A percentile compares a stretch with the other conserved stretches of the same genome.
These are phyloP conservation scores for Phyllostomus hastatus DNA, from an alignment of 2,113 vertebrate species.

Conservation along the genomic window DNA sequence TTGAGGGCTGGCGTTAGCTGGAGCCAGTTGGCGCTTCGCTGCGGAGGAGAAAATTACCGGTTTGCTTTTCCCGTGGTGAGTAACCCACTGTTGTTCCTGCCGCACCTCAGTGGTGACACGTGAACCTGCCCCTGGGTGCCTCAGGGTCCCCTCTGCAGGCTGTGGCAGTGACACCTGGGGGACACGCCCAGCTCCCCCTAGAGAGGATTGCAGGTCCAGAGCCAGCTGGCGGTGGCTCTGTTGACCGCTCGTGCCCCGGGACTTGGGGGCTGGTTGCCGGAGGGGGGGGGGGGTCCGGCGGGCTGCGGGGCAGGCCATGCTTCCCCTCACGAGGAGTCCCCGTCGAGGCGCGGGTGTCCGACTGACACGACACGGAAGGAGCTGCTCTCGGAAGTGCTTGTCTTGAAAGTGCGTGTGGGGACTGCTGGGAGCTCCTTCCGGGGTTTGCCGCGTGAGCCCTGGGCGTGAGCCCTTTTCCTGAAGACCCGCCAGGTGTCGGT, in stretches of 20 bases:
- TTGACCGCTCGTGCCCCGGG: neutral
- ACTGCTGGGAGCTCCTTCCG: neutral
- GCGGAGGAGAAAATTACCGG: neutral
- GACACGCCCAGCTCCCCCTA: neutral
- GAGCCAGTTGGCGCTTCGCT: neutral
- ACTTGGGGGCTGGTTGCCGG: neutral
- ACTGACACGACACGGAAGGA: neutral
- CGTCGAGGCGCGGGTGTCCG: neutral
- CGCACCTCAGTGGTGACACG: neutral
- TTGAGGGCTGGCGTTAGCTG: neutral
- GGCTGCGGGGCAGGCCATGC: fast-evolving
- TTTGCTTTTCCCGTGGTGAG: neutral
- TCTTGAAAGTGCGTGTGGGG: neutral
- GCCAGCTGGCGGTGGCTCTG: neutral
- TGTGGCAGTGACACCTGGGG: neutral
- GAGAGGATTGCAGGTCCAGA: neutral
- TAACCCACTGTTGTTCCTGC: neutral
- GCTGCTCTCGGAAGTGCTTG: fast-evolving
- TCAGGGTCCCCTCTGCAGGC: neutral
- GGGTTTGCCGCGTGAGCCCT: neutral
- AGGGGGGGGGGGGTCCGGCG: neutral
- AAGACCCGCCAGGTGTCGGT: neutral
- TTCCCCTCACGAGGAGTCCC: neutral
- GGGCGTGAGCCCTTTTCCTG: neutral
- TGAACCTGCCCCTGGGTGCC: fast-evolving